Conservation (phyloP, 2,797 vertebrate species). For the Synanceia verrucosa region DNA sequence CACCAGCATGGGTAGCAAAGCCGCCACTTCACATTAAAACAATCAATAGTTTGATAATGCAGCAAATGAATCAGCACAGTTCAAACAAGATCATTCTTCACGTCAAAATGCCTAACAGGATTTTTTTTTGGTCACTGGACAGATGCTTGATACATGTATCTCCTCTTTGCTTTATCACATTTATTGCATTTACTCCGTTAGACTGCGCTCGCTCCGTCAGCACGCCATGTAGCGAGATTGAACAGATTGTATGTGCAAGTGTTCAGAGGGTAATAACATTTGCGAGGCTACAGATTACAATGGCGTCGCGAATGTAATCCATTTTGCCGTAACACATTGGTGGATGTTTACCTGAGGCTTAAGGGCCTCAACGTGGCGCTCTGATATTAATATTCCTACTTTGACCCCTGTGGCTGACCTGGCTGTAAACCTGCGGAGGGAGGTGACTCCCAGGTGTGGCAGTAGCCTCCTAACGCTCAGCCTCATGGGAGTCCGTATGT, state of each 20-base stretch:
- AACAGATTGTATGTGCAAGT: constrained; percentile 47
- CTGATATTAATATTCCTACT: constrained; percentile 41
- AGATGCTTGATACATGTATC: constrained; percentile 43
- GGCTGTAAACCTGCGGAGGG: not conserved
- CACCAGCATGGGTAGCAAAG: not conserved
- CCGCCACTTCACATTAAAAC: not conserved
- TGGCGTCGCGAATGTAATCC: constrained; percentile 48
- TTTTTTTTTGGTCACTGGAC: constrained; percentile 7
- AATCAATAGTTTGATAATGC: not conserved
- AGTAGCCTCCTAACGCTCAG: not conserved
- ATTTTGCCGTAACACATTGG: constrained; percentile 37
- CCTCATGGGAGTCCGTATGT: constrained; percentile 44
- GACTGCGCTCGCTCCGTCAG: constrained; percentile 17
- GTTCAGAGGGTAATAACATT: constrained; percentile 61
- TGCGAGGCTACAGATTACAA: constrained; percentile 61
- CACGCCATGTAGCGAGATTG: not conserved
- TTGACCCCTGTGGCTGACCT: constrained; percentile 31
- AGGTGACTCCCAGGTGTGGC: not conserved
- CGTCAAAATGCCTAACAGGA: not conserved
- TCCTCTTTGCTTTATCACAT: constrained; percentile 25
- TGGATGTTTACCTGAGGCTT: constrained; percentile 51
- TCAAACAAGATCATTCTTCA: not conserved
- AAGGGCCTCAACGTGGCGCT: not conserved
- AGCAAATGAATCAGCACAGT: not conserved
- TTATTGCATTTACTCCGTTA: constrained; percentile 9